Evolutionary conservation across 2,888 invertebrate genomes (phyloP).

Genomic region (Marasmarcha lunaedactyla): DNA sequence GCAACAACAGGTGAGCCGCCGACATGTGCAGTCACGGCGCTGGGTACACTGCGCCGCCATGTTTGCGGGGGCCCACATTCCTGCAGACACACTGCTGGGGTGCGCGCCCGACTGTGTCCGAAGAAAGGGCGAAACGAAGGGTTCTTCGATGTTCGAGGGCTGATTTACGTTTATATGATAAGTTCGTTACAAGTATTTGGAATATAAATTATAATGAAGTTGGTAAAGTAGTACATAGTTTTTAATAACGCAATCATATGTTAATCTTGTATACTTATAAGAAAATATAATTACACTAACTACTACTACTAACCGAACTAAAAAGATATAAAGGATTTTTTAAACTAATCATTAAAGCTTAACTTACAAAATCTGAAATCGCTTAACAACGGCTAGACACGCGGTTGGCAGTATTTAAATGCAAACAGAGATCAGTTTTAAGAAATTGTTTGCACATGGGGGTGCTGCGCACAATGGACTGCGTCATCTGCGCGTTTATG

Average conservation of each 20-base stretch:
- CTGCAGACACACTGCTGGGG: conserved; percentile 28
- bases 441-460: background rate
- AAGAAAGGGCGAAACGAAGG: conserved; percentile 7
- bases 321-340: too few relatives aligned
- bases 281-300: too few relatives aligned
- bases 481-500: background rate
- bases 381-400: too few relatives aligned
- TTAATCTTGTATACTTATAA: too few relatives aligned
- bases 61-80: conserved; percentile 24
- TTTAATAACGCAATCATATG: too few relatives aligned
- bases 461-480: background rate
- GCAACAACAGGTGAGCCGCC: conserved; percentile 54
- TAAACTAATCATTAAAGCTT: too few relatives aligned
- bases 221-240: too few relatives aligned
- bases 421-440: background rate
- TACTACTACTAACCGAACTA: too few relatives aligned
- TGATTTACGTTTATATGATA: background rate
- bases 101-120: conserved; percentile 50
- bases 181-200: background rate
- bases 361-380: too few relatives aligned
- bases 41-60: conserved; percentile 28
- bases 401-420: background rate
- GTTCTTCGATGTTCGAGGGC: conserved; percentile 13
- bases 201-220: too few relatives aligned
- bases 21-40: conserved; percentile 51